Base-by-base conservation (phyloP, 1,140 invertebrate genomes). In the Drosophila punjabiensis region DNA sequence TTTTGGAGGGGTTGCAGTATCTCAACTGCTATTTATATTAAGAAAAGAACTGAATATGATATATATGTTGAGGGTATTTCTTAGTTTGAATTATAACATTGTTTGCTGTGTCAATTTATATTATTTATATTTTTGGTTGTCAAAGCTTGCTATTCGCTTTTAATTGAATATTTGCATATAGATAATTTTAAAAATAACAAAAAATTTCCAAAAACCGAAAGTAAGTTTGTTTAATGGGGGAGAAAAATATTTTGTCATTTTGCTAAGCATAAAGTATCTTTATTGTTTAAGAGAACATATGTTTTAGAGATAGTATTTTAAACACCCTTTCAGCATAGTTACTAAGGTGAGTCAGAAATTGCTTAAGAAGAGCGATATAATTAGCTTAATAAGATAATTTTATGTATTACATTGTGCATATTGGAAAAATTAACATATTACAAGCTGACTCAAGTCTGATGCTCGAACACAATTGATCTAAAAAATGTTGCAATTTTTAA, bases 91-190 rank as follows among this genome's bases (percentile, higher is more conserved):
- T 41, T 24, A 7, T 10, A 28, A 13, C 30, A 28, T 41, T 35
- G 5, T n/a, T 9, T 43, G 59, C 43, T 43, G 58, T 43, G 14
- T 62, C 35, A 56, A 48, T 33, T 37, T 53, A 33, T 8, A 32
- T 24, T 24, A 32, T 30, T 28, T 50, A 32, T 56, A 53, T 48
- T 62, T 47, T 76, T 67, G 37, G 74, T 75, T 66, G 55, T 16
- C 39, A 20, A 59, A 39, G 20, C 55, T 58, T 82, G 39, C 63
- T 74, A 43, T 56, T 52, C 18, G 37, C 65, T 67, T 39, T 65
- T 84, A 71, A 81, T 79, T 81, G 62, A 85, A 75, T 70, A 79
- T 85, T 81, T 55, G 6, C 18, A 55, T 79, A 67, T 48, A 65
- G 24, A 45, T 71, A 37, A 32, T 48, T 32, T n/a, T 16, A 52